Evolutionary conservation across 2,113 vertebrate genomes (phyloP).

Genomic region (Chrysochloris asiatica): DNA sequence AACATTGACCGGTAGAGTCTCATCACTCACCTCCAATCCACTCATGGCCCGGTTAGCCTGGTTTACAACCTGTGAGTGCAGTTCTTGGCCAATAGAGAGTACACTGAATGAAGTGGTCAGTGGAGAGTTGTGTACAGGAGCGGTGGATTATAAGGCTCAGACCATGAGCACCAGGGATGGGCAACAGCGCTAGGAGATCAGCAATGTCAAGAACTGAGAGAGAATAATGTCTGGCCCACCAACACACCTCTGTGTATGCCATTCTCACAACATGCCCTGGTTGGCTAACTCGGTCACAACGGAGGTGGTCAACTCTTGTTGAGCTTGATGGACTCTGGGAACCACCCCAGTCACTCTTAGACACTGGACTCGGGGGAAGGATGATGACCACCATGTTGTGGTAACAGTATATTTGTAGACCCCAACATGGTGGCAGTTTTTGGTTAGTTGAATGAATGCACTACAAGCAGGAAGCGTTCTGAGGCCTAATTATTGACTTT

Average conservation of each 20-base stretch:
- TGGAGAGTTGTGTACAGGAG: neutral
- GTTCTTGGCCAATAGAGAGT: too few relatives aligned
- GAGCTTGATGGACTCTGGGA: neutral
- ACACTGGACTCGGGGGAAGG: neutral
- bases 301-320: neutral
- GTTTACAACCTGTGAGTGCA: too few relatives aligned
- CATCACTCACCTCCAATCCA: neutral
- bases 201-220: neutral
- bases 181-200: too few relatives aligned
- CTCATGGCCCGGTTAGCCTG: neutral
- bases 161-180: neutral
- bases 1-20: neutral
- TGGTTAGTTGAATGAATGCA: too few relatives aligned
- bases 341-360: neutral
- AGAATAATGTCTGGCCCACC: neutral
- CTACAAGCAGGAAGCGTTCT: fast-evolving
- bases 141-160: neutral
- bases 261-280: neutral
- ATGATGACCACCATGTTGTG: too few relatives aligned
- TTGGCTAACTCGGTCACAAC: neutral
- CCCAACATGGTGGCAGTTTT: neutral
- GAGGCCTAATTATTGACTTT: neutral
- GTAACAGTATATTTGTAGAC: neutral
- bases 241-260: neutral
- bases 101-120: neutral